phyloP scores from a whole-genome alignment of 2,888 invertebrate species.

The Mesorhabditis spiculigera region DNA sequence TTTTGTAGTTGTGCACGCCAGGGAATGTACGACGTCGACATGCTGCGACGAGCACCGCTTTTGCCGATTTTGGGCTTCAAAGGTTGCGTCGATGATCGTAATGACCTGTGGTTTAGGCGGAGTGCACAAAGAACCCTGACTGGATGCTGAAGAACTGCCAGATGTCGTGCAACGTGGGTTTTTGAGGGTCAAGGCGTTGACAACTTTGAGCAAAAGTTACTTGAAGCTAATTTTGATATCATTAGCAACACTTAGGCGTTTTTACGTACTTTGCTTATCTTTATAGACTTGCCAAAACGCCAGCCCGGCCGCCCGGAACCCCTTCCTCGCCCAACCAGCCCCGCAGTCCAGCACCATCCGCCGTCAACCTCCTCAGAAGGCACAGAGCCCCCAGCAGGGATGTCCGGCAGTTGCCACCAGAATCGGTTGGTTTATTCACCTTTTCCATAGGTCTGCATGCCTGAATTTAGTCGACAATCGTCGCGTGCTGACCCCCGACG shows the following conservation, averaged over 20 bases:
- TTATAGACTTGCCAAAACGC: not conserved
- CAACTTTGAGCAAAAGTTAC: not conserved
- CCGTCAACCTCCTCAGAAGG: not conserved
- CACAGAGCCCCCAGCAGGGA: constrained; percentile 11
- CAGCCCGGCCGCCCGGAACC: not conserved
- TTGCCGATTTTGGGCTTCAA: constrained; percentile 29
- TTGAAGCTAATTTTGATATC: not conserved
- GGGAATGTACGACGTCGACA: constrained; percentile 8
- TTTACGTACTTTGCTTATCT: too few relatives aligned
- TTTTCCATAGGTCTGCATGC: not conserved
- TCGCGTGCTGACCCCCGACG: constrained; percentile 18
- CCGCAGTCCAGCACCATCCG: not conserved
- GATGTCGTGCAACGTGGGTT: constrained; percentile 28
- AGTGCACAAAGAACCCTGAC: constrained; percentile 45
- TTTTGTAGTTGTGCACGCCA: not conserved
- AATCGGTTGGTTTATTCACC: not conserved
- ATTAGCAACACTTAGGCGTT: not conserved
- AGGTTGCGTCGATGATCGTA: not conserved
- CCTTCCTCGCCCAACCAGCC: not conserved
- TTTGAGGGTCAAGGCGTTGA: not conserved
- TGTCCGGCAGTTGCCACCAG: constrained; percentile 14
- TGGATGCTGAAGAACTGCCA: constrained; percentile 49
- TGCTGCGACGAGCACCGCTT: constrained; percentile 17
- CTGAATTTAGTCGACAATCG: constrained; percentile 18
- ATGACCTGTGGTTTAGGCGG: constrained; percentile 12